A percentile compares a stretch with the other conserved stretches of the same genome.
These are phyloP conservation scores for Paratrypauchen microcephalus DNA, from an alignment of 2,797 vertebrate genomes.

Conservation along the genomic window DNA sequence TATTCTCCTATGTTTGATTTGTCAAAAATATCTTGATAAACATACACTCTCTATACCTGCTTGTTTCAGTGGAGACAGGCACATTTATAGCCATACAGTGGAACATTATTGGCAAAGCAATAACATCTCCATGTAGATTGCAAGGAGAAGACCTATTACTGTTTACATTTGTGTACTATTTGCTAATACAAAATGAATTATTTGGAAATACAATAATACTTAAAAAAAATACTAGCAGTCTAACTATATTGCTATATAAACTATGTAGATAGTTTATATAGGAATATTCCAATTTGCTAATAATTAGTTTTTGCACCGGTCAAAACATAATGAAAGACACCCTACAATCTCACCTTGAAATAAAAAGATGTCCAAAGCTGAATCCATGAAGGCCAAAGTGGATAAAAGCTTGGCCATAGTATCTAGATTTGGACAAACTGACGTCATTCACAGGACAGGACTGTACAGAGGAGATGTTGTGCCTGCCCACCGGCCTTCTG, in stretches of 20 bases:
- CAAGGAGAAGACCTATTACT: too few relatives aligned
- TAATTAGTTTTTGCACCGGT: background rate
- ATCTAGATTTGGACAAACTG: background rate
- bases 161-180: too few relatives aligned
- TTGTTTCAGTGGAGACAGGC: too few relatives aligned
- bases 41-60: too few relatives aligned
- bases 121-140: too few relatives aligned
- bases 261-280: background rate
- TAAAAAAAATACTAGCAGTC: too few relatives aligned
- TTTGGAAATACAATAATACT: background rate
- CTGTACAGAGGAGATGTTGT: background rate
- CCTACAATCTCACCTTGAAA: background rate
- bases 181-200: background rate
- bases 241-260: too few relatives aligned
- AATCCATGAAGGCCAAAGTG: background rate
- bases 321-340: background rate
- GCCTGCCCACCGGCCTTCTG: slow-evolving; percentile 15
- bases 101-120: too few relatives aligned
- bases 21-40: too few relatives aligned
- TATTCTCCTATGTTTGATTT: too few relatives aligned
- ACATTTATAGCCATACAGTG: too few relatives aligned
- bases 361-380: background rate
- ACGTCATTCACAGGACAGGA: slow-evolving; percentile 3
- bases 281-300: background rate
- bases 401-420: background rate